A percentile compares a stretch with the other conserved stretches of the same genome.
Conservation (phyloP, 2,113 vertebrate species). For the Collichthys lucidus region DNA sequence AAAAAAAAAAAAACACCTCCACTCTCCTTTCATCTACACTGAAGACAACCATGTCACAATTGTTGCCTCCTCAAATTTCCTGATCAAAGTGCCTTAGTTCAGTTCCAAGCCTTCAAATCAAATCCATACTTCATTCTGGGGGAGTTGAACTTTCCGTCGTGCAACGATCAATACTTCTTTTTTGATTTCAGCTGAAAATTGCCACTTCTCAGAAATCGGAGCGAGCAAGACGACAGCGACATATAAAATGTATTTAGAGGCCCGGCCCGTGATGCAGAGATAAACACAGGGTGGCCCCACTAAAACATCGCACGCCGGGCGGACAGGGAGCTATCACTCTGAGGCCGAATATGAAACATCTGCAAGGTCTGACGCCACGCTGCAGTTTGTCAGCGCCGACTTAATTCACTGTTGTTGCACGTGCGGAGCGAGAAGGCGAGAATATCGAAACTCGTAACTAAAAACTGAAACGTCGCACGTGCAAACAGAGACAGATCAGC, state of each 20-base stretch:
- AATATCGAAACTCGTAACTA: not conserved
- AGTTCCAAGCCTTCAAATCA: slow-evolving; percentile 65
- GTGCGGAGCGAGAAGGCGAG: not conserved
- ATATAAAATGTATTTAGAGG: slow-evolving; percentile 63
- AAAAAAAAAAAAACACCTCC: slow-evolving; percentile 16
- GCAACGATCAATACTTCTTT: slow-evolving; percentile 68
- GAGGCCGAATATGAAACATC: slow-evolving; percentile 16
- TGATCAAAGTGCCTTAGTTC: slow-evolving; percentile 78
- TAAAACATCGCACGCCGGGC: slow-evolving; percentile 13
- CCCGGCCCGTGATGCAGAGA: slow-evolving; percentile 54
- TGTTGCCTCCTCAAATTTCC: slow-evolving; percentile 70
- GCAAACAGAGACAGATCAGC: not conserved
- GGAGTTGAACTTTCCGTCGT: slow-evolving; percentile 56
- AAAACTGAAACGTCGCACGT: not conserved
- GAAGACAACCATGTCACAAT: slow-evolving; percentile 73
- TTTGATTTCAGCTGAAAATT: slow-evolving; percentile 67
- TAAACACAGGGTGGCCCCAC: slow-evolving; percentile 51
- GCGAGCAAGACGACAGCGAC: slow-evolving; percentile 53
- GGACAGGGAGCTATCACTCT: slow-evolving; percentile 38
- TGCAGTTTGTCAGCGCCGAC: slow-evolving; percentile 45
- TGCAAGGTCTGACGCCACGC: slow-evolving; percentile 39
- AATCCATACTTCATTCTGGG: slow-evolving; percentile 58
- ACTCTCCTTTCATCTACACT: slow-evolving; percentile 74
- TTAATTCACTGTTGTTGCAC: slow-evolving; percentile 24
- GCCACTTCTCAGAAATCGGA: slow-evolving; percentile 60